Conservation (phyloP, 1,140 invertebrate genomes). For the Globodera ellingtonae region DNA sequence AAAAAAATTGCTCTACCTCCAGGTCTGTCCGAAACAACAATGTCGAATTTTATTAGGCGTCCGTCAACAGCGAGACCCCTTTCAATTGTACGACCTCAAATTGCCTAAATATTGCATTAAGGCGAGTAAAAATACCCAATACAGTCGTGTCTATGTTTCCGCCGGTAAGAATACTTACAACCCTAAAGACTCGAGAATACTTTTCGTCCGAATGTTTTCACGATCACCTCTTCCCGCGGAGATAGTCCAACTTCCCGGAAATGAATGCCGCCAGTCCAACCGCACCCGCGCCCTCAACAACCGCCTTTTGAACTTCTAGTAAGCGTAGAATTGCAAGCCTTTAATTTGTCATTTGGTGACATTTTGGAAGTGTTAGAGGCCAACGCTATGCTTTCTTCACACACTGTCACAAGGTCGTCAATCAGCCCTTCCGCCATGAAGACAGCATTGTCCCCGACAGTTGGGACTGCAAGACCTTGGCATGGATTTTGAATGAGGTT, state of each 20-base stretch:
- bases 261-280: constrained; percentile 83
- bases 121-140: constrained; percentile 68
- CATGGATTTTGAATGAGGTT: not conserved
- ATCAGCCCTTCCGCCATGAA: constrained; percentile 76
- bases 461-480: constrained; percentile 78
- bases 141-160: constrained; percentile 92
- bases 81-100: constrained; percentile 77
- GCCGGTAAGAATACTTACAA: constrained; percentile 81
- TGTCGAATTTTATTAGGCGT: constrained; percentile 81
- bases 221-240: constrained; percentile 80
- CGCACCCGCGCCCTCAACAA: constrained; percentile 89
- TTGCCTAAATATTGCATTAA: not conserved
- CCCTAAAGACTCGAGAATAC: constrained; percentile 68
- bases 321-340: constrained; percentile 74
- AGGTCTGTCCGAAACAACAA: constrained; percentile 80
- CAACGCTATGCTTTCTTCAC: constrained; percentile 77
- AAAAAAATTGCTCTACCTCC: constrained; percentile 71
- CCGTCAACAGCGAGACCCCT: constrained; percentile 85
- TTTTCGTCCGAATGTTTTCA: not conserved
- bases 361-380: constrained; percentile 81
- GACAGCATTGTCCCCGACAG: constrained; percentile 84
- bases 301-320: constrained; percentile 81
- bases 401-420: constrained; percentile 78
- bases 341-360: constrained; percentile 64
- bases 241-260: constrained; percentile 78